phyloP scores from a whole-genome alignment of 2,797 vertebrate genomes.

The Poecilia picta region DNA sequence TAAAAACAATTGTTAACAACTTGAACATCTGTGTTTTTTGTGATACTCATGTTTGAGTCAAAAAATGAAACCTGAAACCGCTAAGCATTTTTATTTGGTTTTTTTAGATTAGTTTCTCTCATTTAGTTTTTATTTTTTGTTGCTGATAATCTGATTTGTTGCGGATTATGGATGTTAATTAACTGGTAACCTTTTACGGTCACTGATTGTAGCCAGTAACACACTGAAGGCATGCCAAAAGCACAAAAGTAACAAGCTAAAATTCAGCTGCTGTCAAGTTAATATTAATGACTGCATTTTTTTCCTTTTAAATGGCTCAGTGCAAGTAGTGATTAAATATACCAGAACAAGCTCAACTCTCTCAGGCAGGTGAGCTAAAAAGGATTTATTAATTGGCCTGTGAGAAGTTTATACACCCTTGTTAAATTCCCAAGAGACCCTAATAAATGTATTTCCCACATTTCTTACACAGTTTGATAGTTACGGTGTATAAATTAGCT shows the following conservation, averaged over 20 bases:
- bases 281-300: constrained; percentile 12
- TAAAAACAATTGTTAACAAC: not conserved
- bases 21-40: not conserved
- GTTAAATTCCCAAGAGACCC: not conserved
- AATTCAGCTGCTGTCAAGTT: not conserved
- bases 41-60: not conserved
- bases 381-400: not conserved
- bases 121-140: constrained; percentile 7
- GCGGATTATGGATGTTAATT: constrained; percentile 34
- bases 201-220: constrained; percentile 28
- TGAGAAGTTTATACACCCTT: not conserved
- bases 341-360: not conserved
- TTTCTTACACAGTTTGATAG: not conserved
- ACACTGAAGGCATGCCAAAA: constrained; percentile 22
- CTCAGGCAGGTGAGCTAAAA: not conserved
- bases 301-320: not conserved
- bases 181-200: constrained; percentile 49
- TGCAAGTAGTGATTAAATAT: not conserved
- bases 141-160: constrained; percentile 11
- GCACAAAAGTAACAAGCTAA: constrained; percentile 18
- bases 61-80: not conserved
- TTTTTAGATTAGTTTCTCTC: not conserved
- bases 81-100: constrained; percentile 2
- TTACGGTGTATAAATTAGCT: not conserved
- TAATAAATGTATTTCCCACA: not conserved